These are phyloP conservation scores for Colius striatus DNA, from an alignment of 2,113 vertebrate genomes.

Conservation along the genomic window DNA sequence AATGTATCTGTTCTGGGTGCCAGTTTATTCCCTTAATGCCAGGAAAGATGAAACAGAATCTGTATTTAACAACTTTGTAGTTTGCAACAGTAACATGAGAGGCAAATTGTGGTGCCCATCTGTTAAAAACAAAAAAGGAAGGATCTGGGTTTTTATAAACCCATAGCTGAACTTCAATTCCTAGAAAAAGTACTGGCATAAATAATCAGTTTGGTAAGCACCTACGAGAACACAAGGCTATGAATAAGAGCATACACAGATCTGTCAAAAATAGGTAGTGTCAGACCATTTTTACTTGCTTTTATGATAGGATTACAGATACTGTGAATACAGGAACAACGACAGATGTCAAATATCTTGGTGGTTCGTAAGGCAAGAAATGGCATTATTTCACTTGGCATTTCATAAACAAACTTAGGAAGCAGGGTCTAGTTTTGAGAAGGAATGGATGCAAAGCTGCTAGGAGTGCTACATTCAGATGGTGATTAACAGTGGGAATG, in stretches of 20 bases:
- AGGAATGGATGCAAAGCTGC: not conserved
- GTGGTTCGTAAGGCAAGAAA: not conserved
- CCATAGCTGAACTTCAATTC: not conserved
- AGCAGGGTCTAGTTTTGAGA: not conserved
- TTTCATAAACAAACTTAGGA: not conserved
- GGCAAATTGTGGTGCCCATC: not conserved
- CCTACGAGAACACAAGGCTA: not conserved
- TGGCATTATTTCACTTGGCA: not conserved
- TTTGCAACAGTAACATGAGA: not conserved
- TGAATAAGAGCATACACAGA: not conserved
- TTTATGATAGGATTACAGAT: not conserved
- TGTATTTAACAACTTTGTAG: not conserved
- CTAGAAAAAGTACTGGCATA: not conserved
- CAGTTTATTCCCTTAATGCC: not conserved
- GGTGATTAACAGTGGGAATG: not conserved
- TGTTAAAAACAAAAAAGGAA: not conserved
- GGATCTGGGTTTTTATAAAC: not conserved
- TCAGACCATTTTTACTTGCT: not conserved
- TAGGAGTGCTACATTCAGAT: not conserved
- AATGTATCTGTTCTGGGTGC: not conserved
- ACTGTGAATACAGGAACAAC: not conserved
- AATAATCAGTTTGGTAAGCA: not conserved
- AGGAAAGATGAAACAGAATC: not conserved
- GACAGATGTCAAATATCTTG: not conserved
- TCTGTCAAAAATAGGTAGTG: not conserved